phyloP scores from a whole-genome alignment of 2,888 invertebrate species.

The Caenorhabditis zanzibari region DNA sequence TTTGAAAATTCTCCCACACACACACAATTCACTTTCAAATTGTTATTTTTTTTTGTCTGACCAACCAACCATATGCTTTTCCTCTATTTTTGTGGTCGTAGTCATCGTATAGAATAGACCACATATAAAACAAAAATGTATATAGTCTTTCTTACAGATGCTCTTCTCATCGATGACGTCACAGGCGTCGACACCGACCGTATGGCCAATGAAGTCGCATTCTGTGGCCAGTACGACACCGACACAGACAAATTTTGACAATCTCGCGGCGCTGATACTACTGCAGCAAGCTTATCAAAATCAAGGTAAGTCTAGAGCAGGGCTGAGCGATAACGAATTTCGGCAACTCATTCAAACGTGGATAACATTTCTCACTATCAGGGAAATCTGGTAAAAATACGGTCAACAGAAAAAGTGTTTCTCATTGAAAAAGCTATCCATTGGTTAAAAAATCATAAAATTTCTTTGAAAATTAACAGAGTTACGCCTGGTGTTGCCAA shows the following conservation, averaged over 20 bases:
- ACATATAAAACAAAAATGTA: slow-evolving; percentile 11
- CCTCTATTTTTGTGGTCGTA: slow-evolving; percentile 11
- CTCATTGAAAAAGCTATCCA: no score
- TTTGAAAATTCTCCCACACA: slow-evolving; percentile 32
- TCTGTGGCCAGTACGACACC: slow-evolving; percentile 2
- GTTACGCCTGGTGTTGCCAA: no score
- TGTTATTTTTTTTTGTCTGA: slow-evolving; percentile 22
- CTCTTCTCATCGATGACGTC: slow-evolving; percentile 50
- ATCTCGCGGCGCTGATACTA: slow-evolving; percentile 13
- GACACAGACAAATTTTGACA: slow-evolving; percentile 6
- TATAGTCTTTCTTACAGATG: slow-evolving; percentile 28
- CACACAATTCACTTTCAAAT: background rate
- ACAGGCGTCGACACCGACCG: slow-evolving; percentile 18
- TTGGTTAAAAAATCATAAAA: no score
- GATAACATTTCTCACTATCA: no score
- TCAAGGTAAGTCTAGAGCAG: slow-evolving; percentile 24
- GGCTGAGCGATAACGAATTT: no score
- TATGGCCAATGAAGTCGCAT: slow-evolving; percentile 29
- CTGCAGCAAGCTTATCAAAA: slow-evolving; percentile 29
- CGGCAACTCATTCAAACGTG: no score
- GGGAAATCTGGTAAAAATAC: no score
- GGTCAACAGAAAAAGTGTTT: no score
- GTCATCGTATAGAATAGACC: slow-evolving; percentile 36
- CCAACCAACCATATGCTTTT: slow-evolving; percentile 22
- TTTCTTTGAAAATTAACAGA: no score